Percentiles rank a stretch among this genome's conserved stretches.
Conservation (phyloP, 30 jellyfish, hydroid and myxozoan genomes). For the Clytia hemisphaerica region DNA sequence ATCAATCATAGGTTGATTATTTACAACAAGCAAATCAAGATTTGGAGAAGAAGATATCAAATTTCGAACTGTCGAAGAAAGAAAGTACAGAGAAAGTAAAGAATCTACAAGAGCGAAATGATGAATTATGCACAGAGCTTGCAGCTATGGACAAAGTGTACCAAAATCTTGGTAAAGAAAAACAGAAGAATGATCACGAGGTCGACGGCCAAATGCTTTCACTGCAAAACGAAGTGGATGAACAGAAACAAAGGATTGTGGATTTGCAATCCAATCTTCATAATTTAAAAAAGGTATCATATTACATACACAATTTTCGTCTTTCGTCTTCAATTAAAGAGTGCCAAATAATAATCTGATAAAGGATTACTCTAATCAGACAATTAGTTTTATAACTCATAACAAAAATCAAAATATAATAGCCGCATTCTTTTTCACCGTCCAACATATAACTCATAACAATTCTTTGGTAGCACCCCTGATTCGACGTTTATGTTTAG, state of each 20-base stretch:
- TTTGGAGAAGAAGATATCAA: conserved; percentile 61
- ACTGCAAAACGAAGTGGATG: conserved; percentile 54
- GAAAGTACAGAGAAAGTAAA: conserved; percentile 41
- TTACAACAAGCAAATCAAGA: conserved; percentile 91
- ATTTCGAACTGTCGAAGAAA: conserved; percentile 42
- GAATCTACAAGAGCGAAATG: conserved; percentile 73
- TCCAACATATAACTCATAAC: too few relatives aligned
- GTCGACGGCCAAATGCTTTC: conserved; percentile 36
- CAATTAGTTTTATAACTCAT: background rate
- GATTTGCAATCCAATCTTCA: conserved; percentile 62
- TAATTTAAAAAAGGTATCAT: conserved; percentile 61
- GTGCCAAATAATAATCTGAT: background rate
- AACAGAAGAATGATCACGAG: conserved; percentile 28
- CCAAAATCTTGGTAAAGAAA: conserved; percentile 46
- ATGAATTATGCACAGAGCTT: conserved; percentile 81
- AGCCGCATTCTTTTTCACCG: too few relatives aligned
- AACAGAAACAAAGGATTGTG: conserved; percentile 35
- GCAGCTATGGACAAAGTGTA: conserved; percentile 59
- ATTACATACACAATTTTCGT: too few relatives aligned
- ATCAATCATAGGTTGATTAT: conserved; percentile 66
- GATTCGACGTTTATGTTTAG: too few relatives aligned
- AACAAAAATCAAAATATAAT: background rate
- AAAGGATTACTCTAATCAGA: background rate
- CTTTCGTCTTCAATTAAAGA: background rate
- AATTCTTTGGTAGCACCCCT: too few relatives aligned